Evolutionary conservation across 2,113 vertebrate genomes (phyloP).

Genomic region (Kobus ellipsiprymnus): DNA sequence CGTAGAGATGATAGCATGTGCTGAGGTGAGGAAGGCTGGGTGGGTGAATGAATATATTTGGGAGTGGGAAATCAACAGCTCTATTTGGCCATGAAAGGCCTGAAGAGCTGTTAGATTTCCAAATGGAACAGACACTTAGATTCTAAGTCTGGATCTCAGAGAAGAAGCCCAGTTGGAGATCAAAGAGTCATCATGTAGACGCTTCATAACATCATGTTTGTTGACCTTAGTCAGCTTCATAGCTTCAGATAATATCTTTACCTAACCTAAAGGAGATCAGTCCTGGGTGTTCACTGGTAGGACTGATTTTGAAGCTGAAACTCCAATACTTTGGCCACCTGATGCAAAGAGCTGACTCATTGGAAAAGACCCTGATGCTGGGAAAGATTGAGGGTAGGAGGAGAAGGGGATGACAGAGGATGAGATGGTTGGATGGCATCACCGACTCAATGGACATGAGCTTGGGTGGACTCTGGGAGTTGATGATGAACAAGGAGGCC

Average conservation of each 20-base stretch:
- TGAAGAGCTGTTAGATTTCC: background rate
- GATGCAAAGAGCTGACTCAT: background rate
- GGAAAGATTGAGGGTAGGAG: no score
- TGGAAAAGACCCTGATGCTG: no score
- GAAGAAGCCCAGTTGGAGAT: background rate
- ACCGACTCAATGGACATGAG: no score
- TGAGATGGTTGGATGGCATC: no score
- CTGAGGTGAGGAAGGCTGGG: background rate
- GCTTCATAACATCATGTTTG: no score
- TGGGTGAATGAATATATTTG: background rate
- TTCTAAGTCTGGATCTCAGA: background rate
- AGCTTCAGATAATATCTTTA: background rate
- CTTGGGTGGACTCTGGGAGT: no score
- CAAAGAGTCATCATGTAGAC: accelerated
- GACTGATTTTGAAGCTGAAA: background rate
- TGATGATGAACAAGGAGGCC: no score
- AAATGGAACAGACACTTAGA: background rate
- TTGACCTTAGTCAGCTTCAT: background rate
- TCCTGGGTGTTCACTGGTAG: background rate
- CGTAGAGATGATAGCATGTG: background rate
- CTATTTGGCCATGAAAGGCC: background rate
- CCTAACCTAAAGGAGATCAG: background rate
- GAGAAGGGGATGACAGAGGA: no score
- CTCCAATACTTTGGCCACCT: background rate
- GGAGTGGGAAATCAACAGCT: background rate